Percentiles rank a stretch among this genome's conserved stretches.
phyloP scores from a whole-genome alignment of 2,797 vertebrate species.

The Brachyrhaphis roseni region DNA sequence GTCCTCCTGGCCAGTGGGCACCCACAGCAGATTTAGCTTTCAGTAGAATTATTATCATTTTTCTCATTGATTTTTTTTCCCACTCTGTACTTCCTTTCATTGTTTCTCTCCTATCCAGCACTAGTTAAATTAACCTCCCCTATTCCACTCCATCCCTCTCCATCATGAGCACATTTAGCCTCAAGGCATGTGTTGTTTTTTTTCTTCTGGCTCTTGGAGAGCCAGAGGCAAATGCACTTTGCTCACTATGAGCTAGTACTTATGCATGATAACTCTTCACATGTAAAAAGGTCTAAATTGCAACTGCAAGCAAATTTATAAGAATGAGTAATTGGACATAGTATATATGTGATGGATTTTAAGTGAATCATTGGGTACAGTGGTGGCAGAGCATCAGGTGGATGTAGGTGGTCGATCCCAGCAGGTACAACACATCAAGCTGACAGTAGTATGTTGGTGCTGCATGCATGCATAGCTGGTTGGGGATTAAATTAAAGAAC shows the following conservation, averaged over 20 bases:
- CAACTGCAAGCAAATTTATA: conserved; percentile 2
- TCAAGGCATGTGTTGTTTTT: conserved; percentile 35
- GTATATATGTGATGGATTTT: conserved; percentile 2
- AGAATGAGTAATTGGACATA: conserved; percentile 2
- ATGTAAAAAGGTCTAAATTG: conserved; percentile 24
- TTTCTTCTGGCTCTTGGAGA: conserved; percentile 46
- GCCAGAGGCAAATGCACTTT: conserved; percentile 51
- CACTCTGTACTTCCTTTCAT: conserved; percentile 32
- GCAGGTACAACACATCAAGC: conserved; percentile 11
- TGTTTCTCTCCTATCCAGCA: conserved; percentile 40
- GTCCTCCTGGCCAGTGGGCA: conserved; percentile 23
- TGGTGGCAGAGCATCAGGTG: conserved; percentile 10
- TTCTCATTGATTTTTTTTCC: conserved; percentile 56
- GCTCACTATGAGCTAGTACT: conserved; percentile 17
- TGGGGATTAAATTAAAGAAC: conserved; percentile 21
- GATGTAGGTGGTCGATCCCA: conserved; percentile 6
- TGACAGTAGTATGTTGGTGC: conserved; percentile 17
- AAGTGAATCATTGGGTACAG: conserved; percentile 7
- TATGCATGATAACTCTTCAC: conserved; percentile 37
- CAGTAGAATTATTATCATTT: conserved; percentile 32
- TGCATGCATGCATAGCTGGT: conserved; percentile 23
- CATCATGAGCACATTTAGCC: conserved; percentile 55
- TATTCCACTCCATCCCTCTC: conserved; percentile 25
- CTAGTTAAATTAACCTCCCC: conserved; percentile 48
- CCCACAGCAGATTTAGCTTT: conserved; percentile 40